These are phyloP conservation scores for Andricus grossulariae DNA, from an alignment of 1,140 invertebrate genomes.

Conservation along the genomic window DNA sequence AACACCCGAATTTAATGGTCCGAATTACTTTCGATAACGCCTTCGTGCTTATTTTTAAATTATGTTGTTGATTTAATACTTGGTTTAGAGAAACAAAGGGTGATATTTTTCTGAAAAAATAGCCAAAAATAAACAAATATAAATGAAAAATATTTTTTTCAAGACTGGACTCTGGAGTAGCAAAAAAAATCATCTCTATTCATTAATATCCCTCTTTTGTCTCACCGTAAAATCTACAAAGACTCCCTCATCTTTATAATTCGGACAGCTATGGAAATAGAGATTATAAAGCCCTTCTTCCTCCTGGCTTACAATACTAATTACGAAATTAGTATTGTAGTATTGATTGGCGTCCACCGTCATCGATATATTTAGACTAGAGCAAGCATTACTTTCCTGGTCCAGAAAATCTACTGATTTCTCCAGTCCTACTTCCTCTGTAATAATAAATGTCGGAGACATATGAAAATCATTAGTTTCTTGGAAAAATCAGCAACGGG, in stretches of 20 bases:
- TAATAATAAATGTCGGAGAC: background rate
- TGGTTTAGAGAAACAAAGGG: too few relatives aligned
- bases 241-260: constrained; percentile 77
- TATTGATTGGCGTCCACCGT: constrained; percentile 50
- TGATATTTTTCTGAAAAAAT: too few relatives aligned
- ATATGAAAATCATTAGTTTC: constrained; percentile 34
- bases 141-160: too few relatives aligned
- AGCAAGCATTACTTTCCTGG: constrained; percentile 55
- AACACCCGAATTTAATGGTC: too few relatives aligned
- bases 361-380: constrained; percentile 64
- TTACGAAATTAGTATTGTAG: constrained; percentile 80
- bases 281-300: constrained; percentile 97
- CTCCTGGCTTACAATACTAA: constrained; percentile 85
- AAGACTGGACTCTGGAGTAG: too few relatives aligned
- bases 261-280: constrained; percentile 96
- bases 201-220: constrained; percentile 20
- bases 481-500: background rate
- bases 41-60: too few relatives aligned
- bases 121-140: too few relatives aligned
- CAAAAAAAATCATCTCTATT: too few relatives aligned
- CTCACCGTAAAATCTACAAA: constrained; percentile 82
- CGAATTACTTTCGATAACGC: too few relatives aligned
- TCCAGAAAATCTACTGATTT: constrained; percentile 25
- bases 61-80: too few relatives aligned
- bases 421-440: too few relatives aligned